Conservation (phyloP, 2,888 invertebrate genomes). For the Cecidostiba fungosa region DNA sequence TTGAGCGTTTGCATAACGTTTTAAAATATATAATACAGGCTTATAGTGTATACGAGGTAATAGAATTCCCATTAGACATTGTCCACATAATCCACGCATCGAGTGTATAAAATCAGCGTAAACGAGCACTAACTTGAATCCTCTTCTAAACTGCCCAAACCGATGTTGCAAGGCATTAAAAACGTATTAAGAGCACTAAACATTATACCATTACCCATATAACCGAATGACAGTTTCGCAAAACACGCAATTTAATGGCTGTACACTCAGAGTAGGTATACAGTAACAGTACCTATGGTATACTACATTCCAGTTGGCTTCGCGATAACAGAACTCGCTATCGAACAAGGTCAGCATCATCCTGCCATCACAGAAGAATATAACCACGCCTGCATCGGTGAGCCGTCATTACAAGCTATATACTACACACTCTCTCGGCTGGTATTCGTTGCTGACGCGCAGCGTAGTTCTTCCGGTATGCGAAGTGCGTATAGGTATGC, state of each 20-base stretch:
- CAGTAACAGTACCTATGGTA: background rate
- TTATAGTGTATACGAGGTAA: too few species aligned
- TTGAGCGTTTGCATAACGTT: background rate
- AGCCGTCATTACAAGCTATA: background rate
- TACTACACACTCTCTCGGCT: background rate
- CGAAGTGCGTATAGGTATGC: background rate
- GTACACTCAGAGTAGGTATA: too few species aligned
- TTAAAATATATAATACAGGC: background rate
- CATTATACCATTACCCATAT: too few species aligned
- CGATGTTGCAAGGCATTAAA: background rate
- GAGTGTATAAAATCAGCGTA: too few species aligned
- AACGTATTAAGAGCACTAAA: background rate
- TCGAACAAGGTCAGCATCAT: slow-evolving; percentile 1
- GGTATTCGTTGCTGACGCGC: too few species aligned
- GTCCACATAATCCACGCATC: too few species aligned
- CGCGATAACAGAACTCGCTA: background rate
- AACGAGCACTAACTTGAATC: too few species aligned
- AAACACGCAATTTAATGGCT: too few species aligned
- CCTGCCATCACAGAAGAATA: too few species aligned
- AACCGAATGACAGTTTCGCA: too few species aligned
- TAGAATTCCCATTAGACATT: background rate
- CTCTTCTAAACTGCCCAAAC: too few species aligned
- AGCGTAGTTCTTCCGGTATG: background rate
- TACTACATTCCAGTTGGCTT: background rate
- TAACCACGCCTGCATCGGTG: background rate